phyloP scores from a whole-genome alignment of 1,140 invertebrate genomes.

The Myzus persicae region DNA sequence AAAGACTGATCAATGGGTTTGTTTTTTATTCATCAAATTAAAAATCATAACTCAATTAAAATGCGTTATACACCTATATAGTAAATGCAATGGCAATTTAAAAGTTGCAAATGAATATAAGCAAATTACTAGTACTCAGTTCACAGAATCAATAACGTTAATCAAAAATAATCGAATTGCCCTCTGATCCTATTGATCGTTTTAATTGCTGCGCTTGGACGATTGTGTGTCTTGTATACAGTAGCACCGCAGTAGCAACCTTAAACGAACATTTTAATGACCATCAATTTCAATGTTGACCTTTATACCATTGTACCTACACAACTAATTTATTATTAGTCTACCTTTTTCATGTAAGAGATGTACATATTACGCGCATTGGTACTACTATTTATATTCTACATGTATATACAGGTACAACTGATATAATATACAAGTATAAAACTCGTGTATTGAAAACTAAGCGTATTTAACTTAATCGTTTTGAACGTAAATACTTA shows the following conservation, averaged over 20 bases:
- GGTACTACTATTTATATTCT: neutral
- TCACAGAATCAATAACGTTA: slow-evolving; percentile 25
- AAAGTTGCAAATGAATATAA: neutral
- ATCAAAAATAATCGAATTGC: slow-evolving; percentile 18
- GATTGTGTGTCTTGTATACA: neutral
- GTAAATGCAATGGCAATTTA: neutral
- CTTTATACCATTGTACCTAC: neutral
- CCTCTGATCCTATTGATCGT: neutral
- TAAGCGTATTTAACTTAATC: neutral
- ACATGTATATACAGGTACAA: neutral
- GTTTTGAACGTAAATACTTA: neutral
- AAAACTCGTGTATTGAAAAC: neutral
- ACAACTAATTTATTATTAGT: slow-evolving; percentile 28
- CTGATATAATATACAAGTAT: neutral
- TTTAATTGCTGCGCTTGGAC: neutral
- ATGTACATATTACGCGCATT: neutral
- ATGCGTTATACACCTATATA: neutral
- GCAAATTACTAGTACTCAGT: neutral
- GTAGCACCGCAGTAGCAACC: neutral
- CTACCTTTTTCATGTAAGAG: neutral
- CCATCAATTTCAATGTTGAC: slow-evolving; percentile 11
- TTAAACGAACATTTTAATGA: slow-evolving; percentile 4
- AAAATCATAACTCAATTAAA: neutral
- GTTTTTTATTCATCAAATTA: neutral
- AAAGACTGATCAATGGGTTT: neutral